phyloP scores from a whole-genome alignment of 1,140 invertebrate species.

The Trinorchestia longiramus region DNA sequence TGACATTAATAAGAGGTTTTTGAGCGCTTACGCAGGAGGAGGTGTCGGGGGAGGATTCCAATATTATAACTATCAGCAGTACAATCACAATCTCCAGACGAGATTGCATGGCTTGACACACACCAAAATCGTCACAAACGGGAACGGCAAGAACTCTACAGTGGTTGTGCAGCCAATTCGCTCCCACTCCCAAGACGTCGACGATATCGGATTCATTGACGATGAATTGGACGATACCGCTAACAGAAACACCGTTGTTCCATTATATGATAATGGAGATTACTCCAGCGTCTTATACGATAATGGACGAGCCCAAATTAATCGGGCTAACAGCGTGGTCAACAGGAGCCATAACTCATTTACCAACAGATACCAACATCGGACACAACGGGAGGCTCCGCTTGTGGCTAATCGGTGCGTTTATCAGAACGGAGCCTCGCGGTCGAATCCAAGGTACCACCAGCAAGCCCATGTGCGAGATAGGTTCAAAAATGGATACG shows the following conservation, averaged over 20 bases:
- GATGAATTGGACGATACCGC: background rate
- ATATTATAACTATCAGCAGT: constrained; percentile 48
- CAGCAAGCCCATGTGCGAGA: background rate
- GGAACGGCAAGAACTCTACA: background rate
- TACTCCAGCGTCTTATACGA: background rate
- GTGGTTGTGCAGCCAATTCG: background rate
- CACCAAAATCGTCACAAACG: constrained; percentile 26
- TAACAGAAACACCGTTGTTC: background rate
- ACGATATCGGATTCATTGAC: constrained; percentile 4
- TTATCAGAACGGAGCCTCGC: background rate
- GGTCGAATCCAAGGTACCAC: background rate
- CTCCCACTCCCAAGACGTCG: background rate
- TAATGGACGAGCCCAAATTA: background rate
- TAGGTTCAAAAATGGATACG: background rate
- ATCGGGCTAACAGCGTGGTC: background rate
- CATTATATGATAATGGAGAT: constrained; percentile 16
- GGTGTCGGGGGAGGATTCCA: constrained; percentile 20
- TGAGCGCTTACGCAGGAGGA: constrained; percentile 22
- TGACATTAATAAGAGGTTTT: background rate
- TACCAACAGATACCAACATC: background rate
- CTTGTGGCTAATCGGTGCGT: background rate
- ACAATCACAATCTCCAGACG: constrained; percentile 44
- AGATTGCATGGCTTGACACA: background rate
- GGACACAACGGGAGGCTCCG: background rate
- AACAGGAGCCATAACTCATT: background rate